Evolutionary conservation across 2,888 invertebrate species (phyloP).

Genomic region (Machimus atricapillus): DNA sequence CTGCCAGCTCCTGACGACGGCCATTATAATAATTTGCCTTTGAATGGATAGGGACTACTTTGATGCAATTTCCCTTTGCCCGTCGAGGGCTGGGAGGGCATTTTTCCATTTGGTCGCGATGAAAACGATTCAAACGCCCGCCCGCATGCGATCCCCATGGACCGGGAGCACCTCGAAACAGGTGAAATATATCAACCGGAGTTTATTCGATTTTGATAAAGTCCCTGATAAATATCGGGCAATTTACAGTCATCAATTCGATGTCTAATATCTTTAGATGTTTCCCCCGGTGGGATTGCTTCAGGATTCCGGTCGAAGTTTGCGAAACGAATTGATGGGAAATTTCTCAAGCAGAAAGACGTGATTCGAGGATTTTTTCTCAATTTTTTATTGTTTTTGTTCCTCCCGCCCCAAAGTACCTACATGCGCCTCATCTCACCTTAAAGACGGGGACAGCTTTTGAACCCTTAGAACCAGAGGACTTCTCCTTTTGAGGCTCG

Average conservation of each 20-base stretch:
- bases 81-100: neutral
- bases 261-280: slow-evolving; percentile 36
- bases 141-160: neutral
- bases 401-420: neutral
- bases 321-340: slow-evolving; percentile 38
- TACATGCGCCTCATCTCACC: neutral
- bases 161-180: neutral
- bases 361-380: slow-evolving; percentile 27
- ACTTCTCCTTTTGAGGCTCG: neutral
- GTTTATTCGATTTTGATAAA: slow-evolving; percentile 47
- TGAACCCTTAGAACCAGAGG: neutral
- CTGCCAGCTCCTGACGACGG: neutral
- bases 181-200: slow-evolving; percentile 44
- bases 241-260: slow-evolving; percentile 46
- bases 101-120: neutral
- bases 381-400: neutral
- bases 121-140: slow-evolving; percentile 13
- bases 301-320: slow-evolving; percentile 29
- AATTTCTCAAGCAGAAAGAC: slow-evolving; percentile 40
- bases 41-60: slow-evolving; percentile 4
- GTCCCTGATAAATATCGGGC: slow-evolving; percentile 47
- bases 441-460: neutral
- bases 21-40: slow-evolving; percentile 35
- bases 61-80: slow-evolving; percentile 22
- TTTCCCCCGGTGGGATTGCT: neutral